These are phyloP conservation scores for Melangyna quadrimaculata DNA, from an alignment of 2,888 invertebrate species.

Conservation along the genomic window DNA sequence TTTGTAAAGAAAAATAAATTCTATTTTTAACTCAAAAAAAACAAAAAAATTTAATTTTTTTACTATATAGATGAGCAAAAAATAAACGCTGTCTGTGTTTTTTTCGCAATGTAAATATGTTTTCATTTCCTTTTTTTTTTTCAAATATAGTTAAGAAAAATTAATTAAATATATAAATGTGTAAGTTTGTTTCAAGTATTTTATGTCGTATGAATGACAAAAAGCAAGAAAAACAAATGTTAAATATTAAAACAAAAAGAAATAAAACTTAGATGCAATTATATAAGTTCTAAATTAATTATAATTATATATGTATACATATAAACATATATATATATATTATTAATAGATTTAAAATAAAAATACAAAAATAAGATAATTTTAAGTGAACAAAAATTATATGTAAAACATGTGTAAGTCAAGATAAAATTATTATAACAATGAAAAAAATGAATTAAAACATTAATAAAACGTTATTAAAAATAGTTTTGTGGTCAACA, in stretches of 20 bases:
- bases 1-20: slow-evolving; percentile 45
- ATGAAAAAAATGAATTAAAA: slow-evolving; percentile 53
- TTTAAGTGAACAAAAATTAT: slow-evolving; percentile 50
- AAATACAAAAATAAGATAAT: slow-evolving; percentile 41
- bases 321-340: no score
- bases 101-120: slow-evolving; percentile 57
- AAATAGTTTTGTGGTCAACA: not conserved
- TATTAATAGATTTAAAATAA: slow-evolving; percentile 49
- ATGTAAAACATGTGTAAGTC: slow-evolving; percentile 71
- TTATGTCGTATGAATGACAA: slow-evolving; percentile 55
- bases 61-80: slow-evolving; percentile 13
- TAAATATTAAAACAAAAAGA: slow-evolving; percentile 24
- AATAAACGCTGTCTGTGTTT: slow-evolving; percentile 22
- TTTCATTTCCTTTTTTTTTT: slow-evolving; percentile 39
- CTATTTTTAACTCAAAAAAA: slow-evolving; percentile 29
- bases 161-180: slow-evolving; percentile 15
- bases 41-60: slow-evolving; percentile 14
- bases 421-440: slow-evolving; percentile 57
- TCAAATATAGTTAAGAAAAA: slow-evolving; percentile 16
- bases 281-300: slow-evolving; percentile 70
- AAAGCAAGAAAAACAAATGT: slow-evolving; percentile 38
- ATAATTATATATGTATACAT: slow-evolving; percentile 59
- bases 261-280: slow-evolving; percentile 66
- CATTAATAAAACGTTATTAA: slow-evolving; percentile 48
- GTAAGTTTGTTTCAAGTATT: slow-evolving; percentile 51